Evolutionary conservation across 2,888 invertebrate species (phyloP).

Genomic region (Tuberolachnus salignus): DNA sequence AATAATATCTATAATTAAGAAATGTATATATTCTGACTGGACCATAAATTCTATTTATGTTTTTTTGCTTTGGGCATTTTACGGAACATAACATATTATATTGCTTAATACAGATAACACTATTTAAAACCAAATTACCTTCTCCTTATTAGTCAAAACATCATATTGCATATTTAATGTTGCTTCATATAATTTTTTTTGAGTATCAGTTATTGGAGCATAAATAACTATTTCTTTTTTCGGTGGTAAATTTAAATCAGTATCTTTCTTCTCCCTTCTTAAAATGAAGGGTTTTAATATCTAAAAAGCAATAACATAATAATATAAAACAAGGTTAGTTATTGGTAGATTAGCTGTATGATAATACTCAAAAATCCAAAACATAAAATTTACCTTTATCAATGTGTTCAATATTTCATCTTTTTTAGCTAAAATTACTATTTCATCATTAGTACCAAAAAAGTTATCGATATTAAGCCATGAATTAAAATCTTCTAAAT

Average conservation of each 20-base stretch:
- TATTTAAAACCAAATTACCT: too few species aligned
- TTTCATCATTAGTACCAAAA: conserved; percentile 18
- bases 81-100: too few species aligned
- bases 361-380: too few species aligned
- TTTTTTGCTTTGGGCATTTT: too few species aligned
- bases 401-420: conserved; percentile 43
- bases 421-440: conserved; percentile 17
- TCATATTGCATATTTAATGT: conserved; percentile 64
- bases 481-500: conserved; percentile 69
- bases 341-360: too few species aligned
- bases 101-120: too few species aligned
- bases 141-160: conserved; percentile 57
- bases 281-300: conserved; percentile 73
- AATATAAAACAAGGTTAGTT: too few species aligned
- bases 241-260: conserved; percentile 69
- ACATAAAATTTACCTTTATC: conserved; percentile 19
- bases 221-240: conserved; percentile 73
- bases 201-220: conserved; percentile 68
- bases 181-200: conserved; percentile 67
- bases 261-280: conserved; percentile 71
- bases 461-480: conserved; percentile 66
- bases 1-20: background rate
- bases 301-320: conserved; percentile 57
- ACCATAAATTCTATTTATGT: too few species aligned
- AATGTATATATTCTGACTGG: too few species aligned